A percentile compares a stretch with the other conserved stretches of the same genome.
phyloP scores from a whole-genome alignment of 2,113 vertebrate species.

The Emydura subglobosa region DNA sequence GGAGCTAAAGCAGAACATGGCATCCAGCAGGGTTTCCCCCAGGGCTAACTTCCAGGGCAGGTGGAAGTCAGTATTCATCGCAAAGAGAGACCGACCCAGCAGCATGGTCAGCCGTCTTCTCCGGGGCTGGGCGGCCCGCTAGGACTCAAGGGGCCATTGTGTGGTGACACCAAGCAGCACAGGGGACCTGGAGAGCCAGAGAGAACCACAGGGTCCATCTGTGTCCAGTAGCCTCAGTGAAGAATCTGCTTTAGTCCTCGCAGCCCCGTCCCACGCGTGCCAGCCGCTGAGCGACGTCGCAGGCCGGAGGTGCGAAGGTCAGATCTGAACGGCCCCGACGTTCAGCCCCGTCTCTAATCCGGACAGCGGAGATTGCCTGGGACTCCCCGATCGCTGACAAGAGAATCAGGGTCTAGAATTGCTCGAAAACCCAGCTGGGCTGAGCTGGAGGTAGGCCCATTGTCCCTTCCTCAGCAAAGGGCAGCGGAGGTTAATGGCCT shows the following conservation, averaged over 20 bases:
- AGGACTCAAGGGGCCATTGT: background rate
- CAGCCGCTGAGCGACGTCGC: accelerated
- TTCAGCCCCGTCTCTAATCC: background rate
- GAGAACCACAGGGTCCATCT: accelerated
- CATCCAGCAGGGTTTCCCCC: background rate
- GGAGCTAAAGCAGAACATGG: background rate
- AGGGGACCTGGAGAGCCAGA: background rate
- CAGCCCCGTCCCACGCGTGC: too few relatives aligned
- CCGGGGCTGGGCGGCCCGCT: background rate
- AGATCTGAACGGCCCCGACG: background rate
- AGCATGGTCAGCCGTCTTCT: accelerated
- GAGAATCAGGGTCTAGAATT: background rate
- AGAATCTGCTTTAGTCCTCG: accelerated
- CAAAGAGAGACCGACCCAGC: too few relatives aligned
- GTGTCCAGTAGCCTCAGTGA: accelerated
- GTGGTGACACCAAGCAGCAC: background rate
- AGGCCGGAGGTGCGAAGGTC: accelerated
- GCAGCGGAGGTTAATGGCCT: background rate
- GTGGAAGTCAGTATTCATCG: background rate
- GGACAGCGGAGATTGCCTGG: background rate
- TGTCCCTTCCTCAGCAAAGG: background rate
- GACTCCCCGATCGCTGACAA: background rate
- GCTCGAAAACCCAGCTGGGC: background rate
- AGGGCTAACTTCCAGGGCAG: background rate
- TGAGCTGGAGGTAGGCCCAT: background rate